Evolutionary conservation across 2,113 vertebrate genomes (phyloP).

Genomic region (Podarcis muralis): DNA sequence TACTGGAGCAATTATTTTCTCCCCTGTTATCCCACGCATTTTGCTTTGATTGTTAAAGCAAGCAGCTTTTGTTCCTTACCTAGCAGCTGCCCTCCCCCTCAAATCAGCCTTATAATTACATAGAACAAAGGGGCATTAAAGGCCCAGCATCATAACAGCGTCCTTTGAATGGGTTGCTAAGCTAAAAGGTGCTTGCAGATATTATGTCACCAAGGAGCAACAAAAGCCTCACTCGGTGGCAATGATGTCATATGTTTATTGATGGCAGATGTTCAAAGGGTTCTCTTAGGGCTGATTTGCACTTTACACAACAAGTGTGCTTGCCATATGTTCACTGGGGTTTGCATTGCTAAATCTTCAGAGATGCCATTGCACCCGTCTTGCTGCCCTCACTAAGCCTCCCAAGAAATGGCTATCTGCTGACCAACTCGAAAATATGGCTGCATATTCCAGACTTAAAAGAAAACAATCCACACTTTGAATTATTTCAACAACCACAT

Average conservation of each 20-base stretch:
- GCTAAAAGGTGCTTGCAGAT: neutral
- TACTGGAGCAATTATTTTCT: conserved; percentile 56
- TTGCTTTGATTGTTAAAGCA: neutral
- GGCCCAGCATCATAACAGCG: neutral
- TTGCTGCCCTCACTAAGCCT: conserved; percentile 3
- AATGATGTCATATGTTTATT: conserved; percentile 8
- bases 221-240: neutral
- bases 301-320: neutral
- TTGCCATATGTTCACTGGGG: neutral
- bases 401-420: neutral
- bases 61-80: conserved; percentile 16
- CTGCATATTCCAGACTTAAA: neutral
- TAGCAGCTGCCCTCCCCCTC: conserved; percentile 18
- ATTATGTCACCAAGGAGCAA: conserved; percentile 15
- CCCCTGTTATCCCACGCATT: conserved; percentile 26
- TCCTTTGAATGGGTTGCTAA: conserved; percentile 8
- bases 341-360: neutral
- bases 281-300: neutral
- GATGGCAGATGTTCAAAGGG: neutral
- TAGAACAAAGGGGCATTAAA: conserved; percentile 11
- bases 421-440: neutral
- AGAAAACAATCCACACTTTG: neutral
- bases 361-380: neutral
- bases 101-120: conserved; percentile 20
- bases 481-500: neutral